phyloP scores from a whole-genome alignment of 2,888 invertebrate species.

The Yponomeuta malinellus region DNA sequence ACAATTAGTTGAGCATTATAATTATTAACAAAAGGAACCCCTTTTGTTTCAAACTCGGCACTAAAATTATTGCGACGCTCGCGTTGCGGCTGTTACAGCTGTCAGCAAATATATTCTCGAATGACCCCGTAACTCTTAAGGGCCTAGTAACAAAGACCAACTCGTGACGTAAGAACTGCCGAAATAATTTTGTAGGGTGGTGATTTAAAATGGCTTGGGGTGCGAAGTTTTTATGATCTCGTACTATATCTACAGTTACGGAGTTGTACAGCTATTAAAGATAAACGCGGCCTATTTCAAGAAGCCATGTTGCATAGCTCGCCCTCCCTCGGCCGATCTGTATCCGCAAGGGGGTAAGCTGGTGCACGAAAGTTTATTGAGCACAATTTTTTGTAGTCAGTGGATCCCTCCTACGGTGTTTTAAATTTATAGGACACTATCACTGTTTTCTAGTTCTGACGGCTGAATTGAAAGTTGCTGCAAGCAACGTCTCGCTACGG shows the following conservation, averaged over 20 bases:
- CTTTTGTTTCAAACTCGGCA: conserved; percentile 65
- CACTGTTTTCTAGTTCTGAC: no score
- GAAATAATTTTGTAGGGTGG: not conserved
- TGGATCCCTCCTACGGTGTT: no score
- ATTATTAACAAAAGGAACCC: conserved; percentile 58
- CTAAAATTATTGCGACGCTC: conserved; percentile 43
- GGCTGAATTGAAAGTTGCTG: no score
- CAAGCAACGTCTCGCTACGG: no score
- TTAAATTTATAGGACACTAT: no score
- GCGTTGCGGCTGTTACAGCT: conserved; percentile 31
- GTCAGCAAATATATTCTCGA: not conserved
- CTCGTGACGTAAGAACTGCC: not conserved
- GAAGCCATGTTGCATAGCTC: not conserved
- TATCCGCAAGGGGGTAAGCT: no score
- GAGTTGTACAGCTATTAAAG: not conserved
- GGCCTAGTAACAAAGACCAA: not conserved
- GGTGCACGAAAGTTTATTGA: no score
- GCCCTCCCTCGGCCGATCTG: no score
- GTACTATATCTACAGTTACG: not conserved
- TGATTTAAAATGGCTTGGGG: not conserved
- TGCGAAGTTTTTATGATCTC: not conserved
- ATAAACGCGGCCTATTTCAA: not conserved
- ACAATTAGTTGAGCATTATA: conserved; percentile 59
- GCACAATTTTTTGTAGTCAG: no score
- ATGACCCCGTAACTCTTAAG: not conserved